Conservation (phyloP, 1,140 invertebrate genomes). For the Oppia nitens region DNA sequence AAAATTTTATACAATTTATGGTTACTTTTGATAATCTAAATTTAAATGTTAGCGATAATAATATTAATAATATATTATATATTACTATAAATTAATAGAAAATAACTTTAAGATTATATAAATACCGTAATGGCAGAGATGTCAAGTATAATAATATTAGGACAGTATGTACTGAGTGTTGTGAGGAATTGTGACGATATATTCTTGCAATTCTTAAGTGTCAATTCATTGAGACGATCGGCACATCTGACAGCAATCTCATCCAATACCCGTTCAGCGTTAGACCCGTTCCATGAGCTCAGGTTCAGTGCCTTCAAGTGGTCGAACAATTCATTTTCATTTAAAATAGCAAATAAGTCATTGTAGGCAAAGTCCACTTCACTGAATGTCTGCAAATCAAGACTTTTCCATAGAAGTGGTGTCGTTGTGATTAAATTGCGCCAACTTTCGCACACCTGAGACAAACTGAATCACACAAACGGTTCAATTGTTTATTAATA, state of each 20-base stretch:
- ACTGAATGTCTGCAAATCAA: constrained; percentile 9
- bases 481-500: too few relatives aligned
- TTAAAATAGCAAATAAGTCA: background rate
- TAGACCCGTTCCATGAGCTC: background rate
- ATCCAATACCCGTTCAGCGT: background rate
- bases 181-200: background rate
- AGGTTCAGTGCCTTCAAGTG: background rate
- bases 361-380: background rate
- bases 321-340: constrained; percentile 1
- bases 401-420: constrained; percentile 3
- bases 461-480: constrained; percentile 1
- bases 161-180: background rate
- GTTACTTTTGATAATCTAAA: background rate
- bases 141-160: background rate
- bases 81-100: background rate
- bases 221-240: background rate
- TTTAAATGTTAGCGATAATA: background rate
- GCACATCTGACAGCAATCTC: background rate
- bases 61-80: background rate
- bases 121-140: constrained; percentile 11
- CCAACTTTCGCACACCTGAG: constrained; percentile 12
- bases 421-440: constrained; percentile 9
- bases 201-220: constrained; percentile 6
- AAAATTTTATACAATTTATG: background rate
- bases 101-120: background rate